Base-by-base conservation (phyloP, 2,888 invertebrate species). In the Sinelater perroti region DNA sequence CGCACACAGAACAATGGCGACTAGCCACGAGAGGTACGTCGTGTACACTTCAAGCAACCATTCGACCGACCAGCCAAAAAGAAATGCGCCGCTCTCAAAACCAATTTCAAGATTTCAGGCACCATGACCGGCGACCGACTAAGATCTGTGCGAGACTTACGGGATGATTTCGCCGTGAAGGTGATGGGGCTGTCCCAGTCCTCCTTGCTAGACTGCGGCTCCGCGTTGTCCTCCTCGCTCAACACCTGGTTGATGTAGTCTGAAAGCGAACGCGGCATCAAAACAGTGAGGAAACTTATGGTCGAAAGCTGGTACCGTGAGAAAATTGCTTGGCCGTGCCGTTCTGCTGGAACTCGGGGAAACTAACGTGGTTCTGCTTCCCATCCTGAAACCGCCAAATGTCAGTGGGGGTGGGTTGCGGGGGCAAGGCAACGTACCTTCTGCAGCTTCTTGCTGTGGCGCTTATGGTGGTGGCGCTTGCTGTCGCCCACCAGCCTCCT, bases 161-260 rank as follows among this genome's bases (percentile, higher is more conserved):
- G 90, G 79, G 88, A 89, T 77, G 91, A 88, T 82, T 91, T 90
- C 61, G 93, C 94, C 70, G 93, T 93, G 77, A 95, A 95, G 64
- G 91, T 93, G 68, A 94, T 91, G 72, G 92, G 92, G 78, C 90
- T 90, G 76, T 93, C 93, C 87, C 88, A 87, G 72, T 93, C 93
- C 66, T 88, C 88, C 66, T 80, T 82, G 60, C 78, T 81, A 44
- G 85, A 82, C 64, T 83, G 83, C 2, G 82, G 82, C 65, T 79
- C 81, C 7, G 81, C 77, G 7, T 78, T 79, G 40, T 84, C 85
- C 66, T 82, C 78, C 78, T 87, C 88, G 77, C 89, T 88, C 60
- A 92, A 83, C 62, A 91, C 90, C 78, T 91, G 91, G 75, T 90
- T 90, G 79, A 91, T 90, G 82, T 92, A 92, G 82, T 92, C 92